These are phyloP conservation scores for Sebastes iracundus DNA, from an alignment of 2,797 vertebrate species.

Conservation along the genomic window DNA sequence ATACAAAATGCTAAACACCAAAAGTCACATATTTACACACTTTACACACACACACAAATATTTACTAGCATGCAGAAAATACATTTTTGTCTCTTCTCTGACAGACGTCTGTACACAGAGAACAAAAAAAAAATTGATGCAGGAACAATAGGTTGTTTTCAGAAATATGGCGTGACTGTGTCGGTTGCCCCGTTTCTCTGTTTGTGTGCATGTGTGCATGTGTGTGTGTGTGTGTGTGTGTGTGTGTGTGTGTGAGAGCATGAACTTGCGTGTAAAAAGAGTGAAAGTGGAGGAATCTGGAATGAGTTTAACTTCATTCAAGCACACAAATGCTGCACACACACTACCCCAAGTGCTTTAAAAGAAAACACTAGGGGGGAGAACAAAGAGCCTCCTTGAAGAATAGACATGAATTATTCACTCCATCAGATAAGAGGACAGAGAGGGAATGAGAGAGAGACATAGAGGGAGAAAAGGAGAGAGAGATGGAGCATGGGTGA, in stretches of 20 bases:
- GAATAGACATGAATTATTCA: conserved; percentile 78
- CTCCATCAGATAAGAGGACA: conserved; percentile 61
- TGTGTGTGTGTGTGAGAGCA: neutral
- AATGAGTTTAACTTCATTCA: conserved; percentile 24
- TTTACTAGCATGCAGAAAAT: neutral
- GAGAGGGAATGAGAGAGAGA: conserved; percentile 34
- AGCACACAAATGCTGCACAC: conserved; percentile 16
- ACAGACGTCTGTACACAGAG: neutral
- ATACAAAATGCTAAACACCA: neutral
- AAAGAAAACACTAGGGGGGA: conserved; percentile 57
- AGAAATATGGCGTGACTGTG: neutral
- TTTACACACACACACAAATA: neutral
- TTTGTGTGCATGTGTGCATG: neutral
- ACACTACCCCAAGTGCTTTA: conserved; percentile 51
- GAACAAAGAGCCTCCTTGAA: conserved; percentile 75
- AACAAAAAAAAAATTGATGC: neutral
- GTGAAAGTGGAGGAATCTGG: conserved; percentile 9
- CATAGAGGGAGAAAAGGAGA: neutral
- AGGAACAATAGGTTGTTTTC: conserved; percentile 1
- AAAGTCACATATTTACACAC: neutral
- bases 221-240: no score
- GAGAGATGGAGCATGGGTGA: conserved; percentile 31
- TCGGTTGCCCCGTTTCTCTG: neutral
- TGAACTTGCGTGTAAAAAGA: neutral
- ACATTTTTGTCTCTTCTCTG: neutral